Evolutionary conservation across 2,888 invertebrate species (phyloP), one percentile per base, ranked within the genome.

Genomic region (Drosophila conformis): DNA sequence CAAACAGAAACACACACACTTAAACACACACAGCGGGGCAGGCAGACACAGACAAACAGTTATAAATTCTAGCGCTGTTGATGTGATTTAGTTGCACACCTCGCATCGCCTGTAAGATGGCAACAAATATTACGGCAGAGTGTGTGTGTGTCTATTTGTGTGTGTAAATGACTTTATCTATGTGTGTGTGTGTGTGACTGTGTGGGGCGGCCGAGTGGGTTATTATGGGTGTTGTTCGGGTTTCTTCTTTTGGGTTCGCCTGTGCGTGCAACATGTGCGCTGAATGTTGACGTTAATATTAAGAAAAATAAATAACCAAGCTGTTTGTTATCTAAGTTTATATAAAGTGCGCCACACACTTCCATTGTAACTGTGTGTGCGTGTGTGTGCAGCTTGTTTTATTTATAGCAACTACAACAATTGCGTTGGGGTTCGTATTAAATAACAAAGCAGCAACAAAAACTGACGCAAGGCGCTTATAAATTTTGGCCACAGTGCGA

Each of bases 211-310:
- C 46, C 46, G 46, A 46, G 46, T 46, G 46, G 46, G 46, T 46
- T 27, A 31, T 61, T 21, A 31, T 61, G 46, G 46, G 48, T 36
- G 70, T 42, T 56, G 51, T 36, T 15, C 29, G 52, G 57, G 33
- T 72, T 66, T 71, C 67, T 63, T 46, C 38, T 31, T 57, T 57
- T 60, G 49, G 65, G 71, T 54, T 60, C 62, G 72, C 69, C 86
- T 80, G 69, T 87, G 89, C 89, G 89, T 87, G 87, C 87, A 87
- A 87, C 87, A 87, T 87, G 87, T 87, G 89, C 87, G 87, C 87
- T 83, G 85, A 89, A 87, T 89, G 89, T 87, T 87, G 89, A 87
- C 87, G 87, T 89, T 87, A 87, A 87, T 87, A 87, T 87, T 89
- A 89, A 89, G 85, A 87, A 78, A 87, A 87, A 87, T 89, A 87